Evolutionary conservation across 2,113 vertebrate species (phyloP), one percentile per base, ranked within the genome.

Genomic region (Herpailurus yagouaroundi): DNA sequence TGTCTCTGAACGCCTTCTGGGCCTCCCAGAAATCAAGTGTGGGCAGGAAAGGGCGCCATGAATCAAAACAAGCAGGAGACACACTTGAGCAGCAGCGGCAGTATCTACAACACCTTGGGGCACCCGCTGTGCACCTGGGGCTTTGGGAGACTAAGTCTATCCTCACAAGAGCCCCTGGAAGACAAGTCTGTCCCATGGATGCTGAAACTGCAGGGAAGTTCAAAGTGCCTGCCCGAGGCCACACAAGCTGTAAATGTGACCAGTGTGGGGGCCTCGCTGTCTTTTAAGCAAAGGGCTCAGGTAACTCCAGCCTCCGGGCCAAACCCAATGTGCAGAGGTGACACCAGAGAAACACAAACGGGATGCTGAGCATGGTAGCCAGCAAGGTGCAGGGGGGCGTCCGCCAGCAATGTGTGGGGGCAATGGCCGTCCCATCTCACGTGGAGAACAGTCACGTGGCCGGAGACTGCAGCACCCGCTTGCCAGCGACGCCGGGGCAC

Each of bases 361-460:
- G 23, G 33, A 71, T 2, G 16, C 14, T 8, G 48, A 12, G 45
- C 29, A 9, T 3, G 6, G 31, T 60, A 7, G 6, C 19, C 9
- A 9, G 4, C 29, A 63, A 27, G 12, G 36, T 4, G 1, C 3
- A 33, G 2, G 1, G 12, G 19, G 57, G 45, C 1, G 1, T 52
- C 8, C 14, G 1, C 60, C 29, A 11, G 21, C 29, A 21, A 36
- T 38, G 27, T 38, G 31, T 0, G 0, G n/a, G 13, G 2, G 68
- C 7, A 14, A 63, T 3, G 21, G 71, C 71, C 21, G 57, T 21
- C 57, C 21, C 18, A 19, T 60, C 57, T 60, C 57, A 21, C 57
- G 8, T 9, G 57, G 21, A 23, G 21, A 60, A 23, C 57, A 60
- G 21, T 23, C 21, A 3, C 3, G 21, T 8, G 21, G 57, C 57